phyloP scores from a whole-genome alignment of 2,113 vertebrate genomes.

The Lagenorhynchus albirostris region DNA sequence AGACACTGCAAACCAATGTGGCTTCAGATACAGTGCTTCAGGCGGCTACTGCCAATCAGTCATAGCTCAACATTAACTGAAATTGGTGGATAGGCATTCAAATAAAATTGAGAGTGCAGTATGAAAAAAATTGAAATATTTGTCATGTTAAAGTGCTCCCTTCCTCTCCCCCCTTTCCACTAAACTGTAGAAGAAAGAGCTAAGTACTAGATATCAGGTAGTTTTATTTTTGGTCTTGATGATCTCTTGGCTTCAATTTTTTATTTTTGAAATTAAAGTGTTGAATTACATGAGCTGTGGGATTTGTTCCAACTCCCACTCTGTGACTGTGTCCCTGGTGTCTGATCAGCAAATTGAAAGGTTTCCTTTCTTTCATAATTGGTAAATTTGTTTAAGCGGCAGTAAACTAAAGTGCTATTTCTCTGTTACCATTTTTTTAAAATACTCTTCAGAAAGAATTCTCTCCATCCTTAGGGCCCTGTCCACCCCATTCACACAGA shows the following conservation, averaged over 20 bases:
- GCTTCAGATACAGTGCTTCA: neutral
- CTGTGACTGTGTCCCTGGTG: neutral
- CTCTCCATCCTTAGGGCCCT: neutral
- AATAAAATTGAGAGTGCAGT: neutral
- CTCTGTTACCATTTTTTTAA: too few species aligned
- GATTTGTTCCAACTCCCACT: neutral
- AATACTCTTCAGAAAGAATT: neutral
- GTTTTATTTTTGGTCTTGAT: neutral
- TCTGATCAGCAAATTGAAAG: neutral
- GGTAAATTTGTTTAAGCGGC: neutral
- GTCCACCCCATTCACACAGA: neutral
- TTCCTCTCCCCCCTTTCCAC: neutral
- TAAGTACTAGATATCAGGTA: neutral
- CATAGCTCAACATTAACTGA: neutral
- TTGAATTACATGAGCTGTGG: neutral
- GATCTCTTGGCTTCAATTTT: neutral
- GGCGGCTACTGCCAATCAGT: neutral
- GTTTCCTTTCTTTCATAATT: neutral
- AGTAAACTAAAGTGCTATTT: neutral
- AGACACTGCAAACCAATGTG: neutral
- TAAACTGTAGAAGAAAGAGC: neutral
- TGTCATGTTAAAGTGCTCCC: neutral
- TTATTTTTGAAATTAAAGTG: neutral
- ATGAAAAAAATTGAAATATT: neutral
- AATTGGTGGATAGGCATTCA: neutral